Evolutionary conservation across 2,888 invertebrate species (phyloP).

Genomic region (Gasteruption jaculator): DNA sequence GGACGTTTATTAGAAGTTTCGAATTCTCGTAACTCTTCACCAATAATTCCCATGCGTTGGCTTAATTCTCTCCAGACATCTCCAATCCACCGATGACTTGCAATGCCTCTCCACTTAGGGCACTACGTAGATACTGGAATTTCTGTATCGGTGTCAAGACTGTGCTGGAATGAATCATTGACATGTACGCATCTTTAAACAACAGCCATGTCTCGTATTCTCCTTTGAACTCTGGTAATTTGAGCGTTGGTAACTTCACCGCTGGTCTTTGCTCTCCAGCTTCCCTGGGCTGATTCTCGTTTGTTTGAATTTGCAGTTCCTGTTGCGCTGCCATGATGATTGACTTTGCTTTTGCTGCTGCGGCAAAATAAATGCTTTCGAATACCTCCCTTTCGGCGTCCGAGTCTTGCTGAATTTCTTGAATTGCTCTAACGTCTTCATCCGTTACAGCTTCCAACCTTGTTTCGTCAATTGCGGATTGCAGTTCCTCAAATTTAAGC

Average conservation of each 20-base stretch:
- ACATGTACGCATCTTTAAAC: constrained; percentile 13
- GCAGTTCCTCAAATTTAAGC: constrained; percentile 9
- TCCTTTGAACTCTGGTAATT: constrained; percentile 14
- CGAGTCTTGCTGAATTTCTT: background rate
- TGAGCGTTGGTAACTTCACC: constrained; percentile 12
- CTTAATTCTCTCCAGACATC: too few species aligned
- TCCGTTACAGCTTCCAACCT: background rate
- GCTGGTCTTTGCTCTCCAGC: background rate
- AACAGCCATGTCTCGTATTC: constrained; percentile 12
- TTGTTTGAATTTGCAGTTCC: background rate
- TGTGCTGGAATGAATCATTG: constrained; percentile 11
- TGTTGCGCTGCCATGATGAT: background rate
- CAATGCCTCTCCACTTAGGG: too few species aligned
- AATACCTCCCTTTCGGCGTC: constrained; percentile 8
- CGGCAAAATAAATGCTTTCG: constrained; percentile 1
- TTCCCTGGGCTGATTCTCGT: background rate
- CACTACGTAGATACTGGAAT: constrained; percentile 16
- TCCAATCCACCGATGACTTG: too few species aligned
- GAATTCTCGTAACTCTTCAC: too few species aligned
- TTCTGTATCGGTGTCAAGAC: constrained; percentile 9
- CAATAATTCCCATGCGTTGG: too few species aligned
- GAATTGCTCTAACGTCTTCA: background rate
- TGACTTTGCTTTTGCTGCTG: constrained; percentile 1
- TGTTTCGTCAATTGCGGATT: constrained; percentile 1
- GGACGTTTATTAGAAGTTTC: too few species aligned